Evolutionary conservation across 1,140 invertebrate species (phyloP).

Genomic region (Diachasmimorpha longicaudata): DNA sequence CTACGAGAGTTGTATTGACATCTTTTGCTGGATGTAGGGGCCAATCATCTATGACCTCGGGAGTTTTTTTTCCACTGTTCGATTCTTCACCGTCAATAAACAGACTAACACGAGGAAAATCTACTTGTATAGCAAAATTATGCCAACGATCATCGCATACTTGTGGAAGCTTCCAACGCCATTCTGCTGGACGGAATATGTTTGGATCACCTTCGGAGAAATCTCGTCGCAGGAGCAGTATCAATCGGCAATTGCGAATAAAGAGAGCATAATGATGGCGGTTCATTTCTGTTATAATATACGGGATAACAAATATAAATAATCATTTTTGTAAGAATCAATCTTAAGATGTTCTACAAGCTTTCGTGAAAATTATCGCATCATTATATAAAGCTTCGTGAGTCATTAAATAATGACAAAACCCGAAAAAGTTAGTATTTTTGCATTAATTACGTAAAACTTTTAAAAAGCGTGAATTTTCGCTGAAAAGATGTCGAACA

Average conservation of each 20-base stretch:
- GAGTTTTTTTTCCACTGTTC: slow-evolving; percentile 80
- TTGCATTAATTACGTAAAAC: slow-evolving; percentile 39
- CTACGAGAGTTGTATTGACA: slow-evolving; percentile 90
- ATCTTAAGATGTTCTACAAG: too few relatives aligned
- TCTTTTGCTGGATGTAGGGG: slow-evolving; percentile 95
- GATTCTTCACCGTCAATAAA: slow-evolving; percentile 90
- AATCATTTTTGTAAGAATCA: too few relatives aligned
- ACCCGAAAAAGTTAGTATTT: neutral
- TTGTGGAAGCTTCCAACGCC: slow-evolving; percentile 91
- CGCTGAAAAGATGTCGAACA: too few relatives aligned
- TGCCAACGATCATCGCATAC: slow-evolving; percentile 99
- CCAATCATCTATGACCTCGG: slow-evolving; percentile 99
- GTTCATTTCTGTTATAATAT: slow-evolving; percentile 85
- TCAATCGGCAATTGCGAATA: slow-evolving; percentile 94
- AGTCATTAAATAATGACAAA: too few relatives aligned
- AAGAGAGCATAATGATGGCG: slow-evolving; percentile 97
- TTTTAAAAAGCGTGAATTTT: too few relatives aligned
- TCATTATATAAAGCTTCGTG: too few relatives aligned
- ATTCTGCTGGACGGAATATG: slow-evolving; percentile 97
- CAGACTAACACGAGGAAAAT: slow-evolving; percentile 86
- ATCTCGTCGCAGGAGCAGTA: slow-evolving; percentile 89
- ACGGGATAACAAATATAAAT: slow-evolving; percentile 11
- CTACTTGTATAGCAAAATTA: slow-evolving; percentile 93
- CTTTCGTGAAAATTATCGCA: too few relatives aligned
- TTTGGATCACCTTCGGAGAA: slow-evolving; percentile 92